Conservation (phyloP, 1,140 invertebrate genomes). For the Brachionus paranguensis region DNA sequence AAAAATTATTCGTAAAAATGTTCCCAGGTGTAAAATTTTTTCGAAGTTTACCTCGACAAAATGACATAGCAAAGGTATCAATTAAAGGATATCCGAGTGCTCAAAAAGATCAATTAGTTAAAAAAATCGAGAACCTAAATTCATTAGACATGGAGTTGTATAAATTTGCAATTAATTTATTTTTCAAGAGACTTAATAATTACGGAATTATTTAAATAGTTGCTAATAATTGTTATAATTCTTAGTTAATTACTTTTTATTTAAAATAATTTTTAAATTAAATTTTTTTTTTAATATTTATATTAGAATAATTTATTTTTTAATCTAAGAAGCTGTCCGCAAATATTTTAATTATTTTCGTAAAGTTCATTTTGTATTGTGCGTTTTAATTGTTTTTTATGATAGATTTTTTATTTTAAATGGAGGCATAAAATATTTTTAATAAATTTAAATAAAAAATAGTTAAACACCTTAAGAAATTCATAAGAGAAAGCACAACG, state of each 20-base stretch:
- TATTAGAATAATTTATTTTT: too few relatives aligned
- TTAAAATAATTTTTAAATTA: not conserved
- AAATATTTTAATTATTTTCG: too few relatives aligned
- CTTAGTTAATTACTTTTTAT: not conserved
- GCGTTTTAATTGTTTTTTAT: too few relatives aligned
- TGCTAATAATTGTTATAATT: not conserved
- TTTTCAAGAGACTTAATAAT: slow-evolving; percentile 70
- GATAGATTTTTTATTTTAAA: too few relatives aligned
- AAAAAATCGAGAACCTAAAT: slow-evolving; percentile 73
- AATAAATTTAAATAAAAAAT: too few relatives aligned
- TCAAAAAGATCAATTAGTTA: slow-evolving; percentile 62
- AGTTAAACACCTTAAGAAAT: too few relatives aligned
- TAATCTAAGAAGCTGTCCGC: too few relatives aligned
- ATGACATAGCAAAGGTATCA: slow-evolving; percentile 61
- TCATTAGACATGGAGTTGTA: slow-evolving; percentile 85
- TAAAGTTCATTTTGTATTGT: too few relatives aligned
- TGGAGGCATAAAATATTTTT: too few relatives aligned
- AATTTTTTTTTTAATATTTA: too few relatives aligned
- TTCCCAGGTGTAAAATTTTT: slow-evolving; percentile 79
- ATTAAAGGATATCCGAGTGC: slow-evolving; percentile 60
- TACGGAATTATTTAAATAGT: not conserved
- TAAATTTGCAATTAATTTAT: slow-evolving; percentile 79
- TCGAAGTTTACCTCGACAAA: slow-evolving; percentile 77
- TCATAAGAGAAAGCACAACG: too few relatives aligned
- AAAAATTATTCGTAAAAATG: slow-evolving; percentile 76